Base-by-base conservation (phyloP, 2,113 vertebrate genomes). In the Spizaetus ornatus region DNA sequence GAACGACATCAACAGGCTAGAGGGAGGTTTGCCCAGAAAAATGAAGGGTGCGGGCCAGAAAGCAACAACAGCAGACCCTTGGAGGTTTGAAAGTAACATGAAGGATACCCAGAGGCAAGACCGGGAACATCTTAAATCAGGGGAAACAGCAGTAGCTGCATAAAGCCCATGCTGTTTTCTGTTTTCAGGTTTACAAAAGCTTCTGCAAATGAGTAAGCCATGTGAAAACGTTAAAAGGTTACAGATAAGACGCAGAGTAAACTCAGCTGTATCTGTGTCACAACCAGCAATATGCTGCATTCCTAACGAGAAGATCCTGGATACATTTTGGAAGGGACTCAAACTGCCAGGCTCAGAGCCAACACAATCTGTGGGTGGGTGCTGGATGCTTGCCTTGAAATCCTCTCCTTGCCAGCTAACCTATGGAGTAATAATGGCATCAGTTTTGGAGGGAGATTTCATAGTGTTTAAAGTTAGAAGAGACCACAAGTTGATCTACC, bases 291-390 rank as follows among this genome's bases (percentile, higher is more conserved):
- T 58, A 61, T 90, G 95, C 47, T 91, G 90, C 87, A 83, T 96
- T 97, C 97, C 93, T 91, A 86, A 88, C 50, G 12, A 93, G 83
- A 95, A 92, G 83, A 96, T 78, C 85, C 95, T 86, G 86, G 52
- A 63, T 77, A 62, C 34, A 7, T 82, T 85, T 89, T 96, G 95
- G 95, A 97, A 93, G 40, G 27, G 81, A 92, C 96, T 93, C 93
- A 70, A 87, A 83, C 40, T 82, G 79, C 52, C 78, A 70, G 97
- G 96, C 97, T 95, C 47, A 7, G 69, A 93, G 96, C 98, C 98
- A 97, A 95, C 83, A 96, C 61, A 93, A 87, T 93, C 97, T 55
- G 97, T 97, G 97, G 97, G 97, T 85, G 96, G 73, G 86, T 93
- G 96, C 55, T 98, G 97, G 93, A 97, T 86, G 31, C 15, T 43